Conservation (phyloP, 2,888 invertebrate genomes). For the Perithous albicinctus region DNA sequence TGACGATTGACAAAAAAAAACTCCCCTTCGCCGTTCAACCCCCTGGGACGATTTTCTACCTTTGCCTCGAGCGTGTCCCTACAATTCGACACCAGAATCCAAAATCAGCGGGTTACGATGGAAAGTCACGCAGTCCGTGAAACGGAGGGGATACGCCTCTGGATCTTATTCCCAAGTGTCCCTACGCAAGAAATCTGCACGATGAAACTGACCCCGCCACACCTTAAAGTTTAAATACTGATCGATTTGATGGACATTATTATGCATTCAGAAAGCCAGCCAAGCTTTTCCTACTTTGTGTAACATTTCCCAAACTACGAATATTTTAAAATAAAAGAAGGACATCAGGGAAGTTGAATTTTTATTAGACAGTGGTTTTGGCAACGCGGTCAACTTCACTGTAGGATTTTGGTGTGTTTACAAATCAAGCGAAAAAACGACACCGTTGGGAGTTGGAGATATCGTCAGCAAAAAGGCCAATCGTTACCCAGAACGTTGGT, state of each 20-base stretch:
- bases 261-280: no score
- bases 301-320: not conserved
- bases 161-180: not conserved
- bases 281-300: not conserved
- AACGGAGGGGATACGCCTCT: not conserved
- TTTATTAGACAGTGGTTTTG: no score
- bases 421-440: not conserved
- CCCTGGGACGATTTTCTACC: constrained; percentile 13
- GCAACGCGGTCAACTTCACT: not conserved
- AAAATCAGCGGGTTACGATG: constrained; percentile 5
- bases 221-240: not conserved
- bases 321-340: not conserved
- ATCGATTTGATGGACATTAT: no score
- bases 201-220: not conserved
- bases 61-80: not conserved
- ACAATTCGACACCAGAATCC: constrained; percentile 1
- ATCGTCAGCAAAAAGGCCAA: not conserved
- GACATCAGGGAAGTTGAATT: no score
- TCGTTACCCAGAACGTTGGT: not conserved
- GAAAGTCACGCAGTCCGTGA: not conserved
- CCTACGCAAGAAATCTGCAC: not conserved
- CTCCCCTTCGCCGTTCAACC: not conserved
- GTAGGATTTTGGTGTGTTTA: not conserved
- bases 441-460: not conserved
- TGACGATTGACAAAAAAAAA: not conserved